Base-by-base conservation (phyloP, 2,888 invertebrate species). In the Harmothoe impar region DNA sequence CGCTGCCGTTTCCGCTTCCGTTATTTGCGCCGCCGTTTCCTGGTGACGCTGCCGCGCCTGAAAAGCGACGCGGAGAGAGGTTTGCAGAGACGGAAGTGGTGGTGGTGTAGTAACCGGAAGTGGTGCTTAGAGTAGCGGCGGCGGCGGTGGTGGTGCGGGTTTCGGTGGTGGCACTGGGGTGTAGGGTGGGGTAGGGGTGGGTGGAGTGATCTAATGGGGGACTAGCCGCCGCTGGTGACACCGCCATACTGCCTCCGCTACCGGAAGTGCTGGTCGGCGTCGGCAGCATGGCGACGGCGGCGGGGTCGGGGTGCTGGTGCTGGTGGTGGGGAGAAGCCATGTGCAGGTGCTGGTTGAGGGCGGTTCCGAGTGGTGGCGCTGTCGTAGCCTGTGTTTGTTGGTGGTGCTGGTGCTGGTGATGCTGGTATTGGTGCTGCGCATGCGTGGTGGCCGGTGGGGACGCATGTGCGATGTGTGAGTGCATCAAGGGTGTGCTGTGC, bases 181-280 rank as follows among this genome's bases (percentile, higher is more conserved):
- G 90, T 33, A 91, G 78, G 33, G 89, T 90, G 51, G 90, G 91
- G 52, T 54, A 77, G 31, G 62, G 78, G 43, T 89, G 88, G 51
- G 68, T 86, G 25, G 91, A 43, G 86, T 86, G 89, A 78, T 89
- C 72, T 89, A 89, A 54, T 25, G 62, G 77, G 72, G 89, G 35
- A 52, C 56, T 89, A 68, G 51, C 54, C 81, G 54, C 52, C 89
- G 81, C 89, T 89, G 91, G 81, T 56, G 90, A 25, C 29, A 54
- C 86, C 0, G 86, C 7, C 86, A 54, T 20, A 12, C 43, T 43
- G 77, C 25, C 17, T 20, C 29, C 29, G 29, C n/a, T 20, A 20
- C 29, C 31, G 77, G 77, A 77, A 43, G 43, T 43, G 3, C 3
- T 10, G 5, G 43, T 43, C 43, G 43, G 43, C 43, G 43, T 43